Evolutionary conservation across 2,888 invertebrate genomes (phyloP).

Genomic region (Tortrix viridana): DNA sequence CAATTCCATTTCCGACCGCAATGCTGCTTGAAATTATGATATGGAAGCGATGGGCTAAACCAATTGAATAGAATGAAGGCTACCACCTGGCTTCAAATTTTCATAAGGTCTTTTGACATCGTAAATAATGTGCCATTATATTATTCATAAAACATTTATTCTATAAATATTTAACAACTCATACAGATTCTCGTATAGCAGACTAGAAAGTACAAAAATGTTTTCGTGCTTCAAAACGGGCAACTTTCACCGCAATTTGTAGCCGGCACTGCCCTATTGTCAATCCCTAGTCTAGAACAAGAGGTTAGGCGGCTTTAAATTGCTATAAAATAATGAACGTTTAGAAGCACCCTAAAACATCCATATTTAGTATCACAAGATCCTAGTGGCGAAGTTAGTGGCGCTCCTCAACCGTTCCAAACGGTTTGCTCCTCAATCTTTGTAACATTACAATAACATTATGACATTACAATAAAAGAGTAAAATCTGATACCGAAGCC

Average conservation of each 20-base stretch:
- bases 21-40: too few species aligned
- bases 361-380: slow-evolving; percentile 7
- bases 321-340: too few species aligned
- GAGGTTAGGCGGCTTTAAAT: too few species aligned
- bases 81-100: background rate
- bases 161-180: slow-evolving; percentile 47
- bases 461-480: slow-evolving; percentile 20
- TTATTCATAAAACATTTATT: slow-evolving; percentile 40
- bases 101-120: background rate
- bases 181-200: slow-evolving; percentile 51
- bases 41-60: too few species aligned
- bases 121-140: slow-evolving; percentile 11
- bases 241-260: too few species aligned
- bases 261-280: too few species aligned
- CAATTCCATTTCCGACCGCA: too few species aligned
- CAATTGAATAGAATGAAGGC: too few species aligned
- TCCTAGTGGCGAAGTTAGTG: background rate
- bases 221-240: slow-evolving; percentile 5
- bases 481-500: slow-evolving; percentile 11
- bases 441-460: slow-evolving; percentile 22
- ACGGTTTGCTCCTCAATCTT: slow-evolving; percentile 17
- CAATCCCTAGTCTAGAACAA: too few species aligned
- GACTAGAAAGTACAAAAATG: slow-evolving; percentile 48
- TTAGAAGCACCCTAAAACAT: slow-evolving; percentile 1
- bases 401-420: slow-evolving; percentile 3